phyloP scores from a whole-genome alignment of 2,113 vertebrate species.

The Odobenus rosmarus region DNA sequence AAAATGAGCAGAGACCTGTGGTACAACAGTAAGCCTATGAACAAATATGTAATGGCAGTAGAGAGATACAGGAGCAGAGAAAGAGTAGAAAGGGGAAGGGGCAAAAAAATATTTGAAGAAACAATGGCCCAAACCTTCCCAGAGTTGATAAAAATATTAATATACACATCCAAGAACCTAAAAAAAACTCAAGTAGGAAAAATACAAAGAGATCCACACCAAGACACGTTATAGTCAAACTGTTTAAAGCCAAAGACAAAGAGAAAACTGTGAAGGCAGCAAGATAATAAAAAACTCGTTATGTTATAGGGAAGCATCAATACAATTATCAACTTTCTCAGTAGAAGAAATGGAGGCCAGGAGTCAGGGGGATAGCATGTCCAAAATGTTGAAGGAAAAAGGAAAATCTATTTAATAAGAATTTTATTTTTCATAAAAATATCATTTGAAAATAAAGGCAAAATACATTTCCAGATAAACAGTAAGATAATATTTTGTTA shows the following conservation, averaged over 20 bases:
- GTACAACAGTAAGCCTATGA: not conserved
- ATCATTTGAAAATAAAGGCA: not conserved
- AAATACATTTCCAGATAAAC: not conserved
- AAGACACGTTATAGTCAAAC: not conserved
- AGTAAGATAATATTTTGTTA: not conserved
- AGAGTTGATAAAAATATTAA: not conserved
- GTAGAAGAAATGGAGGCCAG: not conserved
- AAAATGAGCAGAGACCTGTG: not conserved
- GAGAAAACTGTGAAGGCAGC: not conserved
- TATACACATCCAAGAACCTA: not conserved
- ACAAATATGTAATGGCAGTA: not conserved
- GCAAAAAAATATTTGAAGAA: not conserved
- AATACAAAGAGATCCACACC: not conserved
- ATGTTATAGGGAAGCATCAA: not conserved
- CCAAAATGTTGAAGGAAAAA: not conserved
- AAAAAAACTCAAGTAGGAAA: not conserved
- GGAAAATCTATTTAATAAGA: not conserved
- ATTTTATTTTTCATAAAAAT: not conserved
- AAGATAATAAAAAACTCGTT: not conserved
- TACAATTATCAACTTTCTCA: not conserved
- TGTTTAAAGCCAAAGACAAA: not conserved
- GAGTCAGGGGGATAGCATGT: not conserved
- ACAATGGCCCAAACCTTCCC: not conserved
- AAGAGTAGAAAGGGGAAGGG: not conserved
- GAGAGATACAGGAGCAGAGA: not conserved